Percentiles rank a stretch among this genome's conserved stretches.
phyloP scores from a whole-genome alignment of 2,888 invertebrate genomes.

The Linnaemya vulpina region DNA sequence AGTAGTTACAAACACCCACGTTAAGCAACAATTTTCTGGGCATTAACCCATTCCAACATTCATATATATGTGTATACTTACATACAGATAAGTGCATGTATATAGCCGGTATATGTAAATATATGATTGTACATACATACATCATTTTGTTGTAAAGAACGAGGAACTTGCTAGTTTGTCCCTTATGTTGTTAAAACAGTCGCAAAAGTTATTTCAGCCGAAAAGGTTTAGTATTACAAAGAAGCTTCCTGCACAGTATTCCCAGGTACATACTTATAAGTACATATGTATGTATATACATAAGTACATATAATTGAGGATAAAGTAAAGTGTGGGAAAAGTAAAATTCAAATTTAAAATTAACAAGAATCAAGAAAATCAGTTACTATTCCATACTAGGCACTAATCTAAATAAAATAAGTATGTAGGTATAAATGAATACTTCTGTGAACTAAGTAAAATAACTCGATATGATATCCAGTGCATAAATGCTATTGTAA shows the following conservation, averaged over 20 bases:
- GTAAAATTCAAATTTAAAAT: neutral
- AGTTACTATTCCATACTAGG: too few species aligned
- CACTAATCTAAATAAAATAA: too few species aligned
- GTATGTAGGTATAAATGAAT: too few species aligned
- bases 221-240: constrained; percentile 41
- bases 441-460: too few species aligned
- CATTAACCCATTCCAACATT: neutral
- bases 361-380: too few species aligned
- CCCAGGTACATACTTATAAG: constrained; percentile 14
- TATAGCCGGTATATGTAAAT: too few species aligned
- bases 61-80: too few species aligned
- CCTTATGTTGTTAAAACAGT: constrained; percentile 38
- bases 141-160: neutral
- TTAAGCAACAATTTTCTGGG: neutral
- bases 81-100: too few species aligned
- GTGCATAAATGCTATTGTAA: too few species aligned
- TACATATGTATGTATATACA: neutral
- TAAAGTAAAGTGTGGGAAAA: neutral
- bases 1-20: constrained; percentile 23
- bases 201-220: constrained; percentile 7
- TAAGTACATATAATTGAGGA: too few species aligned
- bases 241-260: neutral
- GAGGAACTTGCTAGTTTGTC: neutral
- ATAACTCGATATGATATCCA: too few species aligned
- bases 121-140: neutral